phyloP scores from a whole-genome alignment of 2,797 vertebrate species.

The Danio choprae region DNA sequence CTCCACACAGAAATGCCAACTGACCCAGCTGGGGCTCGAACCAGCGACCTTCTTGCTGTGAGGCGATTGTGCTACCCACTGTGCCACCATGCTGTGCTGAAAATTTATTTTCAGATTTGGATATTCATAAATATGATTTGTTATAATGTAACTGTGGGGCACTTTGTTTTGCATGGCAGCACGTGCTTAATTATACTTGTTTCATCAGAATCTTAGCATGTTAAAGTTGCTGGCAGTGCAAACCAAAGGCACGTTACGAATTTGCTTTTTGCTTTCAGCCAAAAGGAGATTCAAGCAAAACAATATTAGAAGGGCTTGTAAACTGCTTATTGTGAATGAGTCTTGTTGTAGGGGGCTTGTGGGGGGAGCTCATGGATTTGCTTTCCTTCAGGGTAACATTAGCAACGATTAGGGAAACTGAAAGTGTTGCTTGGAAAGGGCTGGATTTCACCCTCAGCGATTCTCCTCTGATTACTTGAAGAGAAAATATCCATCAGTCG shows the following conservation, averaged over 20 bases:
- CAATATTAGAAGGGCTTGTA: constrained; percentile 11
- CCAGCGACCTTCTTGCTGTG: too few relatives aligned
- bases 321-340: background rate
- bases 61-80: too few relatives aligned
- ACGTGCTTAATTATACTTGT: background rate
- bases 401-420: constrained; percentile 38
- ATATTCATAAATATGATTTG: background rate
- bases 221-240: background rate
- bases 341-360: constrained; percentile 15
- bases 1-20: too few relatives aligned
- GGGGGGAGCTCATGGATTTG: constrained; percentile 14
- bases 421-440: constrained; percentile 28
- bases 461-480: constrained; percentile 34
- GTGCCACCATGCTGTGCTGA: too few relatives aligned
- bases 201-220: background rate
- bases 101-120: background rate
- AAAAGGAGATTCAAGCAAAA: constrained; percentile 17
- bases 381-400: constrained; percentile 40
- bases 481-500: constrained; percentile 26
- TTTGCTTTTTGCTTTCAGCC: constrained; percentile 3
- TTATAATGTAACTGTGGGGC: background rate
- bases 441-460: constrained; percentile 24
- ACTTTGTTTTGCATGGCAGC: background rate
- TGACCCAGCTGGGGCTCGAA: too few relatives aligned
- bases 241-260: background rate